A percentile compares a stretch with the other conserved stretches of the same genome.
Conservation (phyloP, 2,797 vertebrate species). For the Chelmon rostratus region DNA sequence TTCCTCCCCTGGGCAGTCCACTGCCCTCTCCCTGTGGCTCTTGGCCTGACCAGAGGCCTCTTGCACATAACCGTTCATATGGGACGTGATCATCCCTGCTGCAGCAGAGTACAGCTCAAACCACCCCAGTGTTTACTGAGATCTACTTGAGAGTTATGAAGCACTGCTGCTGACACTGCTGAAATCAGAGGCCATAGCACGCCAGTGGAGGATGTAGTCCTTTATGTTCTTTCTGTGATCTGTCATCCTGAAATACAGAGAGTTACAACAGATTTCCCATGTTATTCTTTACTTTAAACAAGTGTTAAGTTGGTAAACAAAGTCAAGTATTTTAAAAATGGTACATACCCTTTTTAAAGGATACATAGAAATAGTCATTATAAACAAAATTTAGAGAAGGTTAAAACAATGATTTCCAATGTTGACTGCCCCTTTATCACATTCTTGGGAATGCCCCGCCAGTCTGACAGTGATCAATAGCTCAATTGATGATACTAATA, state of each 20-base stretch:
- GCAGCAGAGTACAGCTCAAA: slow-evolving; percentile 46
- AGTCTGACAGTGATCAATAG: slow-evolving; percentile 5
- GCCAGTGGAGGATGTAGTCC: slow-evolving; percentile 14
- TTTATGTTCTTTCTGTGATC: slow-evolving; percentile 21
- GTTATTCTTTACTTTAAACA: background rate
- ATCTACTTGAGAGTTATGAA: slow-evolving; percentile 44
- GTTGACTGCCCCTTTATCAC: background rate
- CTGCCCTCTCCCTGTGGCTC: slow-evolving; percentile 91
- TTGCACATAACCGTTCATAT: slow-evolving; percentile 93
- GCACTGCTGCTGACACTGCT: slow-evolving; percentile 28
- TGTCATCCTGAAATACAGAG: slow-evolving; percentile 67
- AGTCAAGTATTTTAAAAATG: background rate
- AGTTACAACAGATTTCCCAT: background rate
- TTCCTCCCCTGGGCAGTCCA: slow-evolving; percentile 91
- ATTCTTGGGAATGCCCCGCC: background rate
- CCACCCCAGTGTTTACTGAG: slow-evolving; percentile 54
- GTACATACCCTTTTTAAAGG: background rate
- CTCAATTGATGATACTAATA: background rate
- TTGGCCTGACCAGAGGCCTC: slow-evolving; percentile 85
- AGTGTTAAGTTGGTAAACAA: background rate
- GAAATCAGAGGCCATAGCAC: slow-evolving; percentile 66
- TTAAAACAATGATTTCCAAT: background rate
- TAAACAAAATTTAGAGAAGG: background rate
- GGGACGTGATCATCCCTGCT: slow-evolving; percentile 91
- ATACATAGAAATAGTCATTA: background rate